A percentile compares a stretch with the other conserved stretches of the same genome.
phyloP scores from a whole-genome alignment of 2,888 invertebrate species.

The Euzetes globulus region DNA sequence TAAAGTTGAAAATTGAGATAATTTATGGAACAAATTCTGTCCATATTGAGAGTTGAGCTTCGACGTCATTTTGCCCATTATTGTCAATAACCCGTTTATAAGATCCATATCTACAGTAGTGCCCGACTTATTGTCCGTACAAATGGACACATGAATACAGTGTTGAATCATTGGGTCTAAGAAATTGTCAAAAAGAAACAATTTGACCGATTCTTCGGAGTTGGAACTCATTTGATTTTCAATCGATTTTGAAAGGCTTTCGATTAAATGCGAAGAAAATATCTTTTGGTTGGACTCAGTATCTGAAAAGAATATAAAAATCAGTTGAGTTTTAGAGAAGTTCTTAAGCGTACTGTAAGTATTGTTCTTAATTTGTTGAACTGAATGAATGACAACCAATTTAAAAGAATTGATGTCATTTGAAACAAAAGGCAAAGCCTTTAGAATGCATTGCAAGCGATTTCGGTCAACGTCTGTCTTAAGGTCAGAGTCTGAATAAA shows the following conservation, averaged over 20 bases:
- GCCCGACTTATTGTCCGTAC: neutral
- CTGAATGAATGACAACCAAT: neutral
- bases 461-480: neutral
- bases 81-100: neutral
- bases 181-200: neutral
- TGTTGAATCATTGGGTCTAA: neutral
- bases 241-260: neutral
- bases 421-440: neutral
- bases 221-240: neutral
- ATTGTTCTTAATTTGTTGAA: neutral
- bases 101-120: neutral
- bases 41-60: neutral
- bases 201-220: neutral
- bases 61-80: neutral
- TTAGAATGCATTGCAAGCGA: neutral
- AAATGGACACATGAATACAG: conserved; percentile 15
- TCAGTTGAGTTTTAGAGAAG: neutral
- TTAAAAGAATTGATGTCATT: neutral
- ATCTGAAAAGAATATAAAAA: neutral
- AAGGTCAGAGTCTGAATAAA: neutral
- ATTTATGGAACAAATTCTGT: neutral
- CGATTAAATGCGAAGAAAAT: neutral
- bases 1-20: neutral
- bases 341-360: too few relatives aligned
- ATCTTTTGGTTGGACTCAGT: neutral